Conservation (phyloP, 30 jellyfish, hydroid and myxozoan genomes). For the Mastigias papua region DNA sequence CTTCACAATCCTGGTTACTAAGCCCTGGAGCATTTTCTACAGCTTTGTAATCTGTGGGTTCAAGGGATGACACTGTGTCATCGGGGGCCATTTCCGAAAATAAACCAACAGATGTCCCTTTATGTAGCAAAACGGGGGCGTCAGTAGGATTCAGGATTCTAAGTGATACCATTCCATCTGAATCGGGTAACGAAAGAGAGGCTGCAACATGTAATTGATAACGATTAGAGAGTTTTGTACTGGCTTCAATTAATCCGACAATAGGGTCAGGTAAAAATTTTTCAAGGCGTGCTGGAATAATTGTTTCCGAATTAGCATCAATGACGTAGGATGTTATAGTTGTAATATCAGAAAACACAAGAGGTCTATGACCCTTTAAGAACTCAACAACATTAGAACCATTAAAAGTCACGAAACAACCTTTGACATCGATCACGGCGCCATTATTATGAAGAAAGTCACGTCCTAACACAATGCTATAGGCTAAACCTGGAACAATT, state of each 20-base stretch:
- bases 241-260: slow-evolving; percentile 21
- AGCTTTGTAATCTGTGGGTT: background rate
- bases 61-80: background rate
- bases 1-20: background rate
- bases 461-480: slow-evolving; percentile 23
- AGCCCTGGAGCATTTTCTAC: background rate
- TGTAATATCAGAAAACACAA: background rate
- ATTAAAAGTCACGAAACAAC: background rate
- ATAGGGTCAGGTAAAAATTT: background rate
- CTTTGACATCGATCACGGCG: slow-evolving; percentile 3
- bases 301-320: slow-evolving; percentile 10
- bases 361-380: background rate
- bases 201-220: slow-evolving; percentile 13
- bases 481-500: slow-evolving; percentile 17
- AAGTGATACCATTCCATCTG: slow-evolving; percentile 25
- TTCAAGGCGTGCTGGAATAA: slow-evolving; percentile 23
- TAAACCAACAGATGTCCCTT: background rate
- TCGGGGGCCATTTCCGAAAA: background rate
- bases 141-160: slow-evolving; percentile 35
- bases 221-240: slow-evolving; percentile 30
- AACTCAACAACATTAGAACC: background rate
- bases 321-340: background rate
- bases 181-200: slow-evolving; percentile 6
- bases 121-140: slow-evolving; percentile 16
- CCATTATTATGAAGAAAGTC: slow-evolving; percentile 20